These are phyloP conservation scores for Calyptommatus sinebrachiatus DNA, from an alignment of 2,113 vertebrate species.

Conservation along the genomic window DNA sequence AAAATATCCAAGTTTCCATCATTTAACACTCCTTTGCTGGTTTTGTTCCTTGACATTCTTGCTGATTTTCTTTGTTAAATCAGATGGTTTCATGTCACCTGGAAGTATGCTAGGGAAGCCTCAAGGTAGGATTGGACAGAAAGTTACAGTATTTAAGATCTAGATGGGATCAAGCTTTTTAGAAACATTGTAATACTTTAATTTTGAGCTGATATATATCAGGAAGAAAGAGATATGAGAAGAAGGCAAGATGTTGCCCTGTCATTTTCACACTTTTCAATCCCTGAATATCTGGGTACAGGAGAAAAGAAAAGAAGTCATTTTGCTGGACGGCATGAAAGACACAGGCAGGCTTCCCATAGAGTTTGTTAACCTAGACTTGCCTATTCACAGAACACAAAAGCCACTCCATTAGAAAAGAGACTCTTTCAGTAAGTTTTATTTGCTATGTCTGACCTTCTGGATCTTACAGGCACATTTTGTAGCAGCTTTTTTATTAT, in stretches of 20 bases:
- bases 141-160: constrained; percentile 77
- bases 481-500: constrained; percentile 74
- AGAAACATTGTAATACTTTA: constrained; percentile 76
- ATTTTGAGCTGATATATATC: constrained; percentile 74
- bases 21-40: not conserved
- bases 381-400: constrained; percentile 71
- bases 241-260: constrained; percentile 75
- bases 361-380: constrained; percentile 69
- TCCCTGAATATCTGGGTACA: constrained; percentile 62
- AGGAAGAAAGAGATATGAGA: constrained; percentile 76
- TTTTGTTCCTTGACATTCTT: not conserved
- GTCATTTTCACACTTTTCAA: constrained; percentile 76
- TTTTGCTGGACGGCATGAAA: constrained; percentile 71
- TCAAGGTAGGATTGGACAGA: constrained; percentile 58
- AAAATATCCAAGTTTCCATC: constrained; percentile 21
- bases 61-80: constrained; percentile 31
- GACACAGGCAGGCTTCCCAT: constrained; percentile 63
- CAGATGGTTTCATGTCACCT: constrained; percentile 25
- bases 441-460: constrained; percentile 71
- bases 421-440: constrained; percentile 69
- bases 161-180: constrained; percentile 69
- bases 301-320: constrained; percentile 75
- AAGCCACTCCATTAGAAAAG: constrained; percentile 68
- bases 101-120: constrained; percentile 52
- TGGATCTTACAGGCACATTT: constrained; percentile 69